Percentiles rank a stretch among this genome's conserved stretches.
Evolutionary conservation across 1,140 invertebrate genomes (phyloP).

Genomic region (Drosophila hydei): DNA sequence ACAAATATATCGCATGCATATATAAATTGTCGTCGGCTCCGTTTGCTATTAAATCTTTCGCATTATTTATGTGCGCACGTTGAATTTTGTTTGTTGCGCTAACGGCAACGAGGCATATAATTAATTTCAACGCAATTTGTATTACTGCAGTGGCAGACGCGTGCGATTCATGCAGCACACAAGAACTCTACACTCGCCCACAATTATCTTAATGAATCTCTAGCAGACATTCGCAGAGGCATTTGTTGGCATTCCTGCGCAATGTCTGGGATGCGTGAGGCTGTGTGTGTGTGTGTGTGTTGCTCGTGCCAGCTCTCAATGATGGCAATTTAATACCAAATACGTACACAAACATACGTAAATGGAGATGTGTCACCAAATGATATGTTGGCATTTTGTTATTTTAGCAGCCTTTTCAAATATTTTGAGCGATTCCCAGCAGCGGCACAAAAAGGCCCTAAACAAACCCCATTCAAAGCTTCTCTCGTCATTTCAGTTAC

Average conservation of each 20-base stretch:
- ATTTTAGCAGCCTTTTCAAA: constrained; percentile 26
- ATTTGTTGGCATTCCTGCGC: constrained; percentile 21
- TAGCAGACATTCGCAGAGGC: constrained; percentile 8
- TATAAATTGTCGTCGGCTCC: background rate
- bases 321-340: constrained; percentile 8
- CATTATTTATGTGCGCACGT: constrained; percentile 13
- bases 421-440: constrained; percentile 4
- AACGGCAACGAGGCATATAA: constrained; percentile 66
- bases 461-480: background rate
- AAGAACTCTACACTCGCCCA: constrained; percentile 26
- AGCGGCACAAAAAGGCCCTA: background rate
- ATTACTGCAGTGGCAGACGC: constrained; percentile 41
- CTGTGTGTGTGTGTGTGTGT: too few relatives aligned
- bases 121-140: constrained; percentile 72
- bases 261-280: background rate
- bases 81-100: constrained; percentile 30
- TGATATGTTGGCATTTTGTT: constrained; percentile 30
- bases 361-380: constrained; percentile 6
- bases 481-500: background rate
- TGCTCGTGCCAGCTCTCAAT: too few relatives aligned
- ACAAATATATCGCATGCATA: background rate
- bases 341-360: background rate
- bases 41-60: constrained; percentile 1
- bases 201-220: constrained; percentile 62
- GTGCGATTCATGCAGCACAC: constrained; percentile 27